Conservation (phyloP, 2,888 invertebrate genomes). For the Uropetala carovei region DNA sequence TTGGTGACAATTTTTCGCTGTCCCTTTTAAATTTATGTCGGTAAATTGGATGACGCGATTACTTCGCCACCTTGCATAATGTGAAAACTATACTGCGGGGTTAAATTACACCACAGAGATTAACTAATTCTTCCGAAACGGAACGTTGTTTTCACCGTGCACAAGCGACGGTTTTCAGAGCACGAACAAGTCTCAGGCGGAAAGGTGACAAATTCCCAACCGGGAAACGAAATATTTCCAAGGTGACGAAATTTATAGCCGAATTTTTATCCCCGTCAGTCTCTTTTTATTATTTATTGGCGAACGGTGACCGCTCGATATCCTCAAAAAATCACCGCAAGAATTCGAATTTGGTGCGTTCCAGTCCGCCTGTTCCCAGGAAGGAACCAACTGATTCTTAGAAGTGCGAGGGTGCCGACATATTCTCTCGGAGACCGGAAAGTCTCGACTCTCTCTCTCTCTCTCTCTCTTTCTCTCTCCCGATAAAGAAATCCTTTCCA, state of each 20-base stretch:
- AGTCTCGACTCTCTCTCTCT: background rate
- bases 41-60: too few relatives aligned
- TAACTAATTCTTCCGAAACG: too few relatives aligned
- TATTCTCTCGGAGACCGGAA: background rate
- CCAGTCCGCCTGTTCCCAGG: constrained; percentile 45
- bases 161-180: background rate
- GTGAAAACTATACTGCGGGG: too few relatives aligned
- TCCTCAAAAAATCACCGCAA: constrained; percentile 4
- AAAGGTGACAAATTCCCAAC: constrained; percentile 30
- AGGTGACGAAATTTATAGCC: constrained; percentile 19
- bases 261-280: constrained; percentile 13
- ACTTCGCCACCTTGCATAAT: too few relatives aligned
- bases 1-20: too few relatives aligned
- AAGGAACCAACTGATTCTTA: constrained; percentile 4
- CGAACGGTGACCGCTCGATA: background rate
- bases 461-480: background rate
- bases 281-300: constrained; percentile 38
- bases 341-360: constrained; percentile 53
- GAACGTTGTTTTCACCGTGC: background rate
- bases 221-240: constrained; percentile 26
- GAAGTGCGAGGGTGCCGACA: background rate
- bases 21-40: too few relatives aligned
- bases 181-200: background rate
- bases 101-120: too few relatives aligned
- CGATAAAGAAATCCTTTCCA: background rate